These are phyloP conservation scores for Ectropis crepuscularia DNA, from an alignment of 2,888 invertebrate genomes.

Conservation along the genomic window DNA sequence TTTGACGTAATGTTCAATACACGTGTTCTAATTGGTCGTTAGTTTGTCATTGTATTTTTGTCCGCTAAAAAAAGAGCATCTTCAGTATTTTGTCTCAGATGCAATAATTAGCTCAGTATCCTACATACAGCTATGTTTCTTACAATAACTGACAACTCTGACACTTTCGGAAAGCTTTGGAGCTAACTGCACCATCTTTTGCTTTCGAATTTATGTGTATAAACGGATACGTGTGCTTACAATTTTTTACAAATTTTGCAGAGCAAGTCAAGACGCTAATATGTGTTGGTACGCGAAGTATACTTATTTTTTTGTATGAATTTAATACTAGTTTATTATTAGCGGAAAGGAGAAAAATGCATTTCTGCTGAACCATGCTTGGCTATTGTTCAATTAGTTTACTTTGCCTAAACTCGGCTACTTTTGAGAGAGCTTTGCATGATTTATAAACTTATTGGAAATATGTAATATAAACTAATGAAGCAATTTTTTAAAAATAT, in stretches of 20 bases:
- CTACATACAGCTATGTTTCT: neutral
- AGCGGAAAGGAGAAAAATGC: no score
- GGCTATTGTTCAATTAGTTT: neutral
- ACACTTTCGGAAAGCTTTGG: neutral
- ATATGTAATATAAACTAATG: neutral
- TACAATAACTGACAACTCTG: neutral
- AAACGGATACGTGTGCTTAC: constrained; percentile 31
- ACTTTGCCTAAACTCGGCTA: constrained; percentile 3
- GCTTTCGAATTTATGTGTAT: constrained; percentile 20
- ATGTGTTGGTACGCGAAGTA: constrained; percentile 74
- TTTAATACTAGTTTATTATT: constrained; percentile 7
- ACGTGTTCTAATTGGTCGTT: no score
- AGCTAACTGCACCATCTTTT: neutral
- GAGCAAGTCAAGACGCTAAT: constrained; percentile 82
- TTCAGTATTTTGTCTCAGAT: no score
- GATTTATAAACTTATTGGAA: neutral
- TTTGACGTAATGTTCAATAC: no score
- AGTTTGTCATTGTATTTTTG: no score
- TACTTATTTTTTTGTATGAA: constrained; percentile 44
- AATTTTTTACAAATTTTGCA: constrained; percentile 66
- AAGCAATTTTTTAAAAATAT: no score
- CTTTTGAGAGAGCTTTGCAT: constrained; percentile 10
- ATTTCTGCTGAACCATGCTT: neutral
- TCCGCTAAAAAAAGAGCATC: no score
- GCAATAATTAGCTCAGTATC: no score